Conservation (phyloP, 2,888 invertebrate species). For the Lepidocyrtoides sp. region DNA sequence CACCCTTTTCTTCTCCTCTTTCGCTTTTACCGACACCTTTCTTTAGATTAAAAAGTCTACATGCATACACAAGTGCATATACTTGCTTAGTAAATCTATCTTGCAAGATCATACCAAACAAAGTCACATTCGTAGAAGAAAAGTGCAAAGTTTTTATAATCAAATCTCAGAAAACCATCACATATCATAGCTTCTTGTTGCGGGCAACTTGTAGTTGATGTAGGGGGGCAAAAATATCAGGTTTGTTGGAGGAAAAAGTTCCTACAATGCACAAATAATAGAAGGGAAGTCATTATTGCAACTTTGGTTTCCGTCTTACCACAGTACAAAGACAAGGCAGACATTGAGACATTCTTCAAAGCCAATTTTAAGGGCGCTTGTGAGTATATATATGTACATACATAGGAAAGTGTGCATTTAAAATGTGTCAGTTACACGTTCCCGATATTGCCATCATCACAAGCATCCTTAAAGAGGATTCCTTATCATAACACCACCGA, state of each 20-base stretch:
- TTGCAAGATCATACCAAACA: conserved; percentile 48
- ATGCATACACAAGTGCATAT: not conserved
- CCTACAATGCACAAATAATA: not conserved
- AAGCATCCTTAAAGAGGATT: no score
- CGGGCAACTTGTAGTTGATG: not conserved
- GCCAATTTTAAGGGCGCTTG: conserved; percentile 1
- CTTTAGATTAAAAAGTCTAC: not conserved
- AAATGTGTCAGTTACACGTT: conserved; percentile 51
- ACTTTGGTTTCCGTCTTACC: conserved; percentile 13
- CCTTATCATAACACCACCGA: not conserved
- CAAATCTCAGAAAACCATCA: conserved; percentile 57
- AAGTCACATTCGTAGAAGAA: conserved; percentile 37
- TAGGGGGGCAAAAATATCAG: conserved; percentile 8
- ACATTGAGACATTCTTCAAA: conserved; percentile 23
- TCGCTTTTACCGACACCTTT: not conserved
- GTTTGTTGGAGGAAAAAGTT: not conserved
- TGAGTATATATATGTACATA: not conserved
- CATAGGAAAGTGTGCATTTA: conserved; percentile 19
- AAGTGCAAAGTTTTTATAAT: conserved; percentile 74
- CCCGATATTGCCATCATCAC: conserved; percentile 11
- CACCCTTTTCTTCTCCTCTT: conserved; percentile 5
- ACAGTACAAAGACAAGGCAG: not conserved
- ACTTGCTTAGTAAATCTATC: not conserved
- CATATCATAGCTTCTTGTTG: conserved; percentile 30
- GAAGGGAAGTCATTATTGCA: conserved; percentile 46